Evolutionary conservation across 2,888 invertebrate genomes (phyloP).

Genomic region (Aleiodes testaceus): DNA sequence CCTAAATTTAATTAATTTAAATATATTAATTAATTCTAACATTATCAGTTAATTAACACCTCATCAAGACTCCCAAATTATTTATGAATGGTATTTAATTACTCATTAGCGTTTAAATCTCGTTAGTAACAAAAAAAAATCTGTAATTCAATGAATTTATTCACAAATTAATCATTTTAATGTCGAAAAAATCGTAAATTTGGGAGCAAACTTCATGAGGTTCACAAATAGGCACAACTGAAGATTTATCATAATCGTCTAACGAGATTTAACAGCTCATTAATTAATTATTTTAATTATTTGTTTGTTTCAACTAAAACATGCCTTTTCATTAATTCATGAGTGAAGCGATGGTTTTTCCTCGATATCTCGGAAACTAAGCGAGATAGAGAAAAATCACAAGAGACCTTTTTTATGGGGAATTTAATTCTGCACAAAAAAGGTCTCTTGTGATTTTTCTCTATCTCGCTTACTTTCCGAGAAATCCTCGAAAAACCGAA

Average conservation of each 20-base stretch:
- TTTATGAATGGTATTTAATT: slow-evolving; percentile 65
- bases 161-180: no score
- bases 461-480: no score
- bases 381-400: no score
- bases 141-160: slow-evolving; percentile 27
- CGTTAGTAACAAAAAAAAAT: slow-evolving; percentile 63
- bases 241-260: slow-evolving; percentile 59
- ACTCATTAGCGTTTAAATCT: slow-evolving; percentile 69
- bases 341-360: no score
- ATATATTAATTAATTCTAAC: slow-evolving; percentile 1
- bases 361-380: no score
- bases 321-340: not conserved
- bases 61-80: slow-evolving; percentile 73
- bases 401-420: no score
- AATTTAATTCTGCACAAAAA: no score
- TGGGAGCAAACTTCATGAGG: slow-evolving; percentile 73
- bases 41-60: slow-evolving; percentile 54
- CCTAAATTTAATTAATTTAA: not conserved
- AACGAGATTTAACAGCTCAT: slow-evolving; percentile 72
- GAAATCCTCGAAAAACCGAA: no score
- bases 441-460: no score
- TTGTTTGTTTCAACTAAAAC: not conserved
- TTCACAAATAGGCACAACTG: slow-evolving; percentile 57
- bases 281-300: slow-evolving; percentile 48
- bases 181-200: no score